Evolutionary conservation across 2,113 vertebrate species (phyloP), one percentile per base, ranked within the genome.

Genomic region (Pseudonaja textilis): DNA sequence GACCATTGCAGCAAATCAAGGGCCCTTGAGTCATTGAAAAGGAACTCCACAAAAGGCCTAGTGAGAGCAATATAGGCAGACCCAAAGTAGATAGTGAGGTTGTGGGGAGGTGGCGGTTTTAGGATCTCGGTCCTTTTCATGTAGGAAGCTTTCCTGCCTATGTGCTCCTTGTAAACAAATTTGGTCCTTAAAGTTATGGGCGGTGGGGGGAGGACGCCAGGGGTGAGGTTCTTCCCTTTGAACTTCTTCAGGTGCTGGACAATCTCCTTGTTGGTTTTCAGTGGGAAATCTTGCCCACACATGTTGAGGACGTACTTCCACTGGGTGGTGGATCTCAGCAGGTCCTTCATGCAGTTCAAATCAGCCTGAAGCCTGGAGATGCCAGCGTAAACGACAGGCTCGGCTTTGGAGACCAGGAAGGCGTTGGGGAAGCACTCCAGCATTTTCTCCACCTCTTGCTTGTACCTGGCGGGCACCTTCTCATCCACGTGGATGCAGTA

Each of bases 241-340:
- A 95, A 97, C 0, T 61, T 50, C 45, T 97, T 97, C 91, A 98
- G 92, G 50, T 97, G 9, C 5, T 25, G 95, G 18, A 98, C 1
- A 0, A 98, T 96, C 23, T 98, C 97, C 93, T 4, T 93, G 93
- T 98, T 98, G 88, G 97, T 98, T 74, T 95, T 97, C 93, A 98
- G 91, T 1, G 97, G 97, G 39, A 97, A 98, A 85, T 98, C 97
- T 45, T 98, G 97, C 1, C 97, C 97, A 4, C 97, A 98, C 25
- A 96, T 93, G 94, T 98, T 98, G 89, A 98, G 85, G 4, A 95
- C 59, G 0, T 97, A 97, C 56, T 94, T 96, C 97, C 97, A 98
- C 0, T 7, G 94, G 0, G 95, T 34, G 12, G 57, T 0, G 0
- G 95, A 95, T 3, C 29, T 14, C 16, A 93, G 23, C 1, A 98